Conservation (phyloP, 2,113 vertebrate genomes). For the Catharus fuscescens region DNA sequence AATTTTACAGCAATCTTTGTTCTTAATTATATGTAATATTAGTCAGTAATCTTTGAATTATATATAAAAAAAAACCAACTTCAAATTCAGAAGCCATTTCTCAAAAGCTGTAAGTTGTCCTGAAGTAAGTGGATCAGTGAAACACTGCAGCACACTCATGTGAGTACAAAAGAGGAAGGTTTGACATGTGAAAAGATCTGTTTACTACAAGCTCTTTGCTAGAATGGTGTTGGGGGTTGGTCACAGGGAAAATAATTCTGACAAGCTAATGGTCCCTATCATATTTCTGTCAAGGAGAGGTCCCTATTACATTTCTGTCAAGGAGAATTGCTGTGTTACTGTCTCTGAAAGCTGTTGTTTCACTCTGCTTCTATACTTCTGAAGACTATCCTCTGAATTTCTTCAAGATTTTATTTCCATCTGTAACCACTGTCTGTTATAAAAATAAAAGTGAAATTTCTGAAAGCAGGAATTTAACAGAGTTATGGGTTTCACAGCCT, state of each 20-base stretch:
- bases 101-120: neutral
- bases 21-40: neutral
- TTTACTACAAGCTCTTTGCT: neutral
- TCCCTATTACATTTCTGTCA: neutral
- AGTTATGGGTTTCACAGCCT: neutral
- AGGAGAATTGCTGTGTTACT: neutral
- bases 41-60: neutral
- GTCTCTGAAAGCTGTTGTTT: neutral
- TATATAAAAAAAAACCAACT: neutral
- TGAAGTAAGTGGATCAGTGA: neutral
- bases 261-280: neutral
- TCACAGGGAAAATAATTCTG: neutral
- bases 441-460: neutral
- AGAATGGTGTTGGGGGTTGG: neutral
- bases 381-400: neutral
- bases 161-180: neutral
- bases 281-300: neutral
- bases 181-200: neutral
- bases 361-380: neutral
- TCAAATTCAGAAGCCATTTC: neutral
- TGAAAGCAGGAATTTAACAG: neutral
- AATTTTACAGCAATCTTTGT: neutral
- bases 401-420: neutral
- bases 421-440: neutral
- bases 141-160: neutral